These are phyloP conservation scores for Ceratitis capitata DNA, from an alignment of 1,140 invertebrate species.

Conservation along the genomic window DNA sequence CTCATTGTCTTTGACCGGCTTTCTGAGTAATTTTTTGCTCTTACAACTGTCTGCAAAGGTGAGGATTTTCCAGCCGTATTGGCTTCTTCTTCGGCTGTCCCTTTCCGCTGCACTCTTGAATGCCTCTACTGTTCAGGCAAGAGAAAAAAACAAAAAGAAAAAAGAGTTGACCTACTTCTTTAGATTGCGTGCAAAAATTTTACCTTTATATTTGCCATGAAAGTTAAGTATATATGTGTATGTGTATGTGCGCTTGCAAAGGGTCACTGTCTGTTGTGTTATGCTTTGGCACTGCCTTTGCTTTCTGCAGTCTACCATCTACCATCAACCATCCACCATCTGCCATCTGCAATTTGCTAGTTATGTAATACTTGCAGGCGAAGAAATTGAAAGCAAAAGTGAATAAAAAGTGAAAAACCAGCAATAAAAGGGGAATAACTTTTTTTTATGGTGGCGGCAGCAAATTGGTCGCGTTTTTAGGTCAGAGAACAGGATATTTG, in stretches of 20 bases:
- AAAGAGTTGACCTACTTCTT: not conserved
- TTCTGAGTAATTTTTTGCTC: no score
- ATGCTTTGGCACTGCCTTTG: not conserved
- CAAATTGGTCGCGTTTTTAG: conserved; percentile 8
- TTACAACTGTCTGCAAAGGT: not conserved
- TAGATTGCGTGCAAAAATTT: not conserved
- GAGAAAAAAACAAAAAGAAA: not conserved
- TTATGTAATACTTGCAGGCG: not conserved
- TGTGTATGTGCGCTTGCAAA: not conserved
- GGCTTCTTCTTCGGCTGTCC: not conserved
- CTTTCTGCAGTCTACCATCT: not conserved
- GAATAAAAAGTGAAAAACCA: not conserved
- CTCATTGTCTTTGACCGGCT: no score
- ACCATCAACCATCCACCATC: not conserved
- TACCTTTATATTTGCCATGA: not conserved
- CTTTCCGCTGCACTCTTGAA: no score
- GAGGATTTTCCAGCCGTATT: not conserved
- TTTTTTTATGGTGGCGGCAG: not conserved
- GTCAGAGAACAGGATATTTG: conserved; percentile 9
- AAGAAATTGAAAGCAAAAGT: not conserved
- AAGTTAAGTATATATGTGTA: no score
- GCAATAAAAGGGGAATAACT: not conserved
- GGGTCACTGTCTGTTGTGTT: not conserved
- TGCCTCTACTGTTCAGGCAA: not conserved
- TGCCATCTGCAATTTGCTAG: conserved; percentile 15